Base-by-base conservation (phyloP, 2,113 vertebrate genomes). In the Alligator mississippiensis region DNA sequence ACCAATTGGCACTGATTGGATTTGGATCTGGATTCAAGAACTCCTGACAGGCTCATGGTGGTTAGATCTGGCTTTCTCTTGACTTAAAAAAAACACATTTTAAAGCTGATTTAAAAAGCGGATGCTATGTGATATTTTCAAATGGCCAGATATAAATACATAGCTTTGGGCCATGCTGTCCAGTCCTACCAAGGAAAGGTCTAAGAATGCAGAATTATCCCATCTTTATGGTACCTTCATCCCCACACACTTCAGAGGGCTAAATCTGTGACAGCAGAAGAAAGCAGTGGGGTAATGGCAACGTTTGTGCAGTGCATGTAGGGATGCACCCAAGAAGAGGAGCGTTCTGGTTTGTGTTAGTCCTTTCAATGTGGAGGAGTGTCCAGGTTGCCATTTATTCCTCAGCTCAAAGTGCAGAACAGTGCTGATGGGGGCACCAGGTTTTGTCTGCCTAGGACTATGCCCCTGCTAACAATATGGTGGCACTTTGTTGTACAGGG, bases 171-270 rank as follows among this genome's bases (percentile, higher is more conserved):
- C 4, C 82, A 66, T 54, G 47, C 66, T 74, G 12, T 14, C 24
- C 62, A 30, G 16, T 24, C 7, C 30, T 34, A 11, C 25, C 1
- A 2, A 62, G 25, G 30, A 30, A 18, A 19, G 18, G 34, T 16
- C 19, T 19, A n/a, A 30, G 66, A 30, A 68, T n/a, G 6, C 60
- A 77, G 9, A 24, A 3, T 11, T 9, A 4, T 30, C 38, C 58
- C 28, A 6, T 30, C 28, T 19, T 4, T 19, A 10, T 68, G 15
- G n/a, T 68, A 47, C 1, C 1, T 28, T 72, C 84, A 14, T 11
- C 34, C 10, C 6, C 0, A 0, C 25, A 34, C 16, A 3, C 11
- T 30, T 5, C 19, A 30, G 3, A 2, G 30, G 30, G 13, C 3
- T 47, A 59, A 74, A 90, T 57, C 1, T 38, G 38, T 38, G 38